Conservation (phyloP, 1,140 invertebrate genomes). For the Ylistrum balloti region DNA sequence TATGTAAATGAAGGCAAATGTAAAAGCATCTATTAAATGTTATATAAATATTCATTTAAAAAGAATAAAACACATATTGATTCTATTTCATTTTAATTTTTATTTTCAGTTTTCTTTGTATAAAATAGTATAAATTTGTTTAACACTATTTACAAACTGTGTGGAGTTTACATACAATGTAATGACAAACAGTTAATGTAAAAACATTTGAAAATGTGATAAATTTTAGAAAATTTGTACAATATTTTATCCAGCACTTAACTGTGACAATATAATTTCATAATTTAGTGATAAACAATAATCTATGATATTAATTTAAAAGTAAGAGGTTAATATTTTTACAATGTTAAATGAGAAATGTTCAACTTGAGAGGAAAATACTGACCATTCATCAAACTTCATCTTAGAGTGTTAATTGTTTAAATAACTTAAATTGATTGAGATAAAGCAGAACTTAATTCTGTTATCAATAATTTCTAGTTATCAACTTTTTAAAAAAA, state of each 20-base stretch:
- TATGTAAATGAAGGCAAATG: too few relatives aligned
- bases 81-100: not conserved
- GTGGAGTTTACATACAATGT: not conserved
- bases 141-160: constrained; percentile 35
- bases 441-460: too few relatives aligned
- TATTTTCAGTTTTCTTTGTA: not conserved
- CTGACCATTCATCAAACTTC: not conserved
- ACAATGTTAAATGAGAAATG: not conserved
- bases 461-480: too few relatives aligned
- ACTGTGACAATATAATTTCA: not conserved
- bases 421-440: too few relatives aligned
- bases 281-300: not conserved
- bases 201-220: constrained; percentile 40
- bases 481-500: too few relatives aligned
- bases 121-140: constrained; percentile 40
- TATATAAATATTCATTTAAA: not conserved
- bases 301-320: not conserved
- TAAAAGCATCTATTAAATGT: too few relatives aligned
- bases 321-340: not conserved
- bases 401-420: too few relatives aligned
- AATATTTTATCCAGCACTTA: not conserved
- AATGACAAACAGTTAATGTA: constrained; percentile 13
- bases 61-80: constrained; percentile 13
- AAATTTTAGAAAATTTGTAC: not conserved
- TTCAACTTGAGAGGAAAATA: not conserved